These are phyloP conservation scores for Benitochromis conjunctus DNA, from an alignment of 2,113 vertebrate species.

Conservation along the genomic window DNA sequence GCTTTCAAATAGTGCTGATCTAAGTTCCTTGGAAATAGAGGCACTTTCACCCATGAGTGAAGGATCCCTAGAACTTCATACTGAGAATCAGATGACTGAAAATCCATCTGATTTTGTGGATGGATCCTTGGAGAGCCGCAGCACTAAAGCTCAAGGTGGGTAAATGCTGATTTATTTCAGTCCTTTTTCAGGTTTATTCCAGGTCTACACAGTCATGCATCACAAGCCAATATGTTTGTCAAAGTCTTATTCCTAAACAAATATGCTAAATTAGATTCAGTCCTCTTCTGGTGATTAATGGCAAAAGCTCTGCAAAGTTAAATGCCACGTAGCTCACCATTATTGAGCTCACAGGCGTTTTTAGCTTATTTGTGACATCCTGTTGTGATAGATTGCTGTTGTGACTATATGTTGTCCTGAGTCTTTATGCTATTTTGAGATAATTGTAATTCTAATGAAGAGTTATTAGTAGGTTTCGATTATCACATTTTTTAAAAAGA, in stretches of 20 bases:
- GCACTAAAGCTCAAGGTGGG: constrained; percentile 31
- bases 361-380: background rate
- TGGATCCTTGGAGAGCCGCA: background rate
- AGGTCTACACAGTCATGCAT: constrained; percentile 14
- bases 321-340: background rate
- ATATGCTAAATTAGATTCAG: constrained; percentile 29
- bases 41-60: background rate
- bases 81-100: background rate
- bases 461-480: background rate
- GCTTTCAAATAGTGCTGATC: background rate
- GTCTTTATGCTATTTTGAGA: background rate
- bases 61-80: background rate
- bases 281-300: constrained; percentile 24
- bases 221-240: constrained; percentile 27
- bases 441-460: background rate
- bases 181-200: background rate
- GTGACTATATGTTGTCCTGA: background rate
- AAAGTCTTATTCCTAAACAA: constrained; percentile 32
- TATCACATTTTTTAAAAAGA: background rate
- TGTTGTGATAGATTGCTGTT: background rate
- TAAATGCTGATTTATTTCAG: constrained; percentile 26
- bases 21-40: background rate
- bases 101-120: background rate
- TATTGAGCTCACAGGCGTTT: background rate
- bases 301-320: constrained; percentile 9